Conservation (phyloP, 2,797 vertebrate species). For the Etheostoma perlongum region DNA sequence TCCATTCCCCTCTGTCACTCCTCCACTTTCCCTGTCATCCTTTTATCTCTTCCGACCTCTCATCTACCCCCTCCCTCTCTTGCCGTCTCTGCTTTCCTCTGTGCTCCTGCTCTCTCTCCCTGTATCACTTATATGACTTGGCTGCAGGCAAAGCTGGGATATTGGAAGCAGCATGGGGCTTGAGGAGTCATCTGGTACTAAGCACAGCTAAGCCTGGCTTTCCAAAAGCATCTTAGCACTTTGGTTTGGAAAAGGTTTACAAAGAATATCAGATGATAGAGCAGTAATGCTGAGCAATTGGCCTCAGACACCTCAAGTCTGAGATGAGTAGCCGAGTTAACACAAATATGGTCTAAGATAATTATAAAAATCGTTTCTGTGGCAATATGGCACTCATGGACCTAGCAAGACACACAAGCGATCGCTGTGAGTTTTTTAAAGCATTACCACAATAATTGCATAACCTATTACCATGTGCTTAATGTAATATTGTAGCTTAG, state of each 20-base stretch:
- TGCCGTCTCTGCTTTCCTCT: constrained; percentile 16
- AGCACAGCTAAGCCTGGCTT: constrained; percentile 65
- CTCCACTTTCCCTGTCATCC: constrained; percentile 52
- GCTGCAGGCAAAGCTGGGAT: constrained; percentile 58
- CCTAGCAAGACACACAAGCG: not conserved
- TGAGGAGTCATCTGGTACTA: constrained; percentile 69
- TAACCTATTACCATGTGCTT: not conserved
- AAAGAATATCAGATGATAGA: constrained; percentile 58
- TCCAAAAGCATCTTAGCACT: constrained; percentile 63
- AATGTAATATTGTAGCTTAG: no score
- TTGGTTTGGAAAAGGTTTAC: constrained; percentile 57
- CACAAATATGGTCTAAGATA: constrained; percentile 25
- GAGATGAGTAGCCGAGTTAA: constrained; percentile 13
- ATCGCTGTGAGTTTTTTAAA: not conserved
- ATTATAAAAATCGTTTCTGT: constrained; percentile 1
- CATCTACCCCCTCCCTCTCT: constrained; percentile 55
- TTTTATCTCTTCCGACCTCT: constrained; percentile 65
- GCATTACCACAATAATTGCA: not conserved
- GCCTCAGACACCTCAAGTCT: constrained; percentile 29
- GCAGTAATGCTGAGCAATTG: constrained; percentile 47
- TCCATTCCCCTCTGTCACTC: constrained; percentile 50
- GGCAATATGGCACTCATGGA: not conserved
- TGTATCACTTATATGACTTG: constrained; percentile 52
- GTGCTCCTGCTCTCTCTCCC: constrained; percentile 29
- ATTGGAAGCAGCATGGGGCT: constrained; percentile 65